Evolutionary conservation across 2,797 vertebrate species (phyloP).

Genomic region (Pempheris klunzingeri): DNA sequence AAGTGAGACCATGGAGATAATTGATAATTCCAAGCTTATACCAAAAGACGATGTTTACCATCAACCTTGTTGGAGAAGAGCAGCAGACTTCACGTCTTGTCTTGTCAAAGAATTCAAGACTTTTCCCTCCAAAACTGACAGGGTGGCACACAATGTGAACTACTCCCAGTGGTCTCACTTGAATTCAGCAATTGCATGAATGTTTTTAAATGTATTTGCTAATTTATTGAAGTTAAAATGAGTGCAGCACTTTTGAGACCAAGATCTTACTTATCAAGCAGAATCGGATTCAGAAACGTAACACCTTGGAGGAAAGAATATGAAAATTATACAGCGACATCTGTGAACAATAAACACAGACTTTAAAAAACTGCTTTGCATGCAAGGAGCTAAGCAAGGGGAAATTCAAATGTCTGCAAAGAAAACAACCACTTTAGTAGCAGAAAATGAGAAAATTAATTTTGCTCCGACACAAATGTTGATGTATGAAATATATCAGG

Average conservation of each 20-base stretch:
- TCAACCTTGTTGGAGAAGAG: background rate
- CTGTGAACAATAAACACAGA: slow-evolving; percentile 31
- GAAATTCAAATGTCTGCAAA: slow-evolving; percentile 37
- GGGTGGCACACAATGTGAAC: background rate
- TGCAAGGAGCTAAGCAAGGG: slow-evolving; percentile 51
- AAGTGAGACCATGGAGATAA: background rate
- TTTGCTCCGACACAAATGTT: slow-evolving; percentile 15
- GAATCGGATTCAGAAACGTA: background rate
- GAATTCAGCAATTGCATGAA: background rate
- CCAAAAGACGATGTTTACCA: background rate
- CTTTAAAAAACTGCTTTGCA: slow-evolving; percentile 45
- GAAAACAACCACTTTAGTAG: slow-evolving; percentile 25
- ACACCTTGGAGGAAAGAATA: slow-evolving; percentile 11
- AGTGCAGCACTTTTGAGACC: slow-evolving; percentile 21
- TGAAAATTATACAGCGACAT: slow-evolving; percentile 32
- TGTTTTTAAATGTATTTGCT: background rate
- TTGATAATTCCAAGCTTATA: background rate
- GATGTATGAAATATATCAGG: slow-evolving; percentile 18
- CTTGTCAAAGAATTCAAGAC: background rate
- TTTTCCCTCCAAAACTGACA: background rate
- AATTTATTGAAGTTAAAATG: background rate
- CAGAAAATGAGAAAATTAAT: slow-evolving; percentile 7
- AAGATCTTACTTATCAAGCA: background rate
- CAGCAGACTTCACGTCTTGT: background rate
- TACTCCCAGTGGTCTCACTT: background rate